Percentiles rank a stretch among this genome's conserved stretches.
Conservation (phyloP, 1,140 invertebrate species). For the Neodiprion pinetum region DNA sequence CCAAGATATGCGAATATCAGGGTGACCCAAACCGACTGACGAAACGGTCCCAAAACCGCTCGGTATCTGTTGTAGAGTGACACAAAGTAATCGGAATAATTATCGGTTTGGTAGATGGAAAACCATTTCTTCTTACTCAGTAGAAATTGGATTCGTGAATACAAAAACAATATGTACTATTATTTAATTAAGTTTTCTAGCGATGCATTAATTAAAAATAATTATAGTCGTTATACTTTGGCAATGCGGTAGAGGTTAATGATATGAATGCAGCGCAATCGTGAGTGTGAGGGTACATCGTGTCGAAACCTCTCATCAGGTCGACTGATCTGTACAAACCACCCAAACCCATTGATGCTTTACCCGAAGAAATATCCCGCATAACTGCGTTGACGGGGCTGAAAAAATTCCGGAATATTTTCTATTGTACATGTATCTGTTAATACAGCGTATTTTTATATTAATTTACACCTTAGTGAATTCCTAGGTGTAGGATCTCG, state of each 20-base stretch:
- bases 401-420: slow-evolving; percentile 13
- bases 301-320: slow-evolving; percentile 62
- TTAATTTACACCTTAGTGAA: too few relatives aligned
- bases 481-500: slow-evolving; percentile 52
- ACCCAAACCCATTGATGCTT: slow-evolving; percentile 70
- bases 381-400: slow-evolving; percentile 67
- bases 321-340: slow-evolving; percentile 71
- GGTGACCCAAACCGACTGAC: slow-evolving; percentile 77
- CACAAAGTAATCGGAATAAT: slow-evolving; percentile 3
- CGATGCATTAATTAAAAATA: too few relatives aligned
- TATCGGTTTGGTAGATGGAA: too few relatives aligned
- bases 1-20: slow-evolving; percentile 74
- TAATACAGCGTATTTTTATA: too few relatives aligned
- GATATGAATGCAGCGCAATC: slow-evolving; percentile 80
- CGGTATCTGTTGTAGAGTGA: slow-evolving; percentile 66
- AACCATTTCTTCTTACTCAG: too few relatives aligned
- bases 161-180: too few relatives aligned
- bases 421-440: too few relatives aligned
- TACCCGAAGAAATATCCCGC: slow-evolving; percentile 56
- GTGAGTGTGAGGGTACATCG: slow-evolving; percentile 67
- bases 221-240: slow-evolving; percentile 63
- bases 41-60: slow-evolving; percentile 82
- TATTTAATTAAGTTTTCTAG: too few relatives aligned
- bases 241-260: slow-evolving; percentile 74
- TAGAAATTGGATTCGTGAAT: too few relatives aligned